These are phyloP conservation scores for Tragelaphus eurycerus DNA, from an alignment of 2,797 vertebrate genomes.

Conservation along the genomic window DNA sequence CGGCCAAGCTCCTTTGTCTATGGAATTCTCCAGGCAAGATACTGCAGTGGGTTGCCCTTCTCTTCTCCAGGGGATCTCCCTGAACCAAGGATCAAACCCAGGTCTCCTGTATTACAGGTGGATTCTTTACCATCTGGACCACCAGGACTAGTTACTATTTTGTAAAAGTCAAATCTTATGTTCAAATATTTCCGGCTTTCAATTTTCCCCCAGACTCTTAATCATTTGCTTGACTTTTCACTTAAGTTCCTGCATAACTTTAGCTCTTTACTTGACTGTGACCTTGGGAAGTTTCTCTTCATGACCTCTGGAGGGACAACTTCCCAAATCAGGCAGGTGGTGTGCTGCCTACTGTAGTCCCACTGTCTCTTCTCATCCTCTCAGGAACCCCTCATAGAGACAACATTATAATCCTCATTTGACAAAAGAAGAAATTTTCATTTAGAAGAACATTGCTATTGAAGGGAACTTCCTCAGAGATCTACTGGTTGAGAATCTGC, in stretches of 20 bases:
- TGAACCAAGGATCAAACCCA: background rate
- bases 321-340: background rate
- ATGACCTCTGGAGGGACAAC: background rate
- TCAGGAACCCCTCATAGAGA: background rate
- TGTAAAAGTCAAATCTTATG: background rate
- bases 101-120: background rate
- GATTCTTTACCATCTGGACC: background rate
- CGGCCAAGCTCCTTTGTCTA: background rate
- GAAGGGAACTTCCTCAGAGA: background rate
- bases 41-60: background rate
- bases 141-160: fast-evolving
- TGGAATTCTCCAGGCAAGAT: background rate
- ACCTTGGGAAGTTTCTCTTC: background rate
- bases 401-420: background rate
- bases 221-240: background rate
- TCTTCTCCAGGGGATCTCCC: background rate
- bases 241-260: background rate
- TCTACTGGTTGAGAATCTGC: background rate
- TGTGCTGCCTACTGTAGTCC: background rate
- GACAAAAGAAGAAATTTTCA: background rate
- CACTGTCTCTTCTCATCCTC: background rate
- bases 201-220: background rate
- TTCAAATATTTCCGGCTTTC: background rate
- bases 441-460: background rate
- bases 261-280: background rate